Conservation (phyloP, 2,888 invertebrate species). For the Epirrhoe tristata region DNA sequence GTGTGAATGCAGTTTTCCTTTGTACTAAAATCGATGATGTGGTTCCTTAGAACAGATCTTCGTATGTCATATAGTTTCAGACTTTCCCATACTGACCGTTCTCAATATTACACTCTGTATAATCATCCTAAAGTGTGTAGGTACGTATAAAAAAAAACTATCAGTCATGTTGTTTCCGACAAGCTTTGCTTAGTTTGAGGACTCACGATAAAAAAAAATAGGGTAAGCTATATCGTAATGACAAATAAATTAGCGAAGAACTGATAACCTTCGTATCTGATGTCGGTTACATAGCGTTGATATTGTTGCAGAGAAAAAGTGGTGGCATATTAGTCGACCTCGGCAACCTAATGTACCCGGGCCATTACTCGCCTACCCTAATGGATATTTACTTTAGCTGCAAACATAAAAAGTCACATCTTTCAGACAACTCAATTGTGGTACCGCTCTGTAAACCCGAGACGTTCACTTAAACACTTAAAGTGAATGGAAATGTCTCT, state of each 20-base stretch:
- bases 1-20: too few species aligned
- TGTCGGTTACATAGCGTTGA: slow-evolving; percentile 31
- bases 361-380: slow-evolving; percentile 71
- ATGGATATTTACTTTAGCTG: slow-evolving; percentile 75
- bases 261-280: slow-evolving; percentile 1
- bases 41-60: too few species aligned
- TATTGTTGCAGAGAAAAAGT: slow-evolving; percentile 48
- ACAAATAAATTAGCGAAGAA: slow-evolving; percentile 1
- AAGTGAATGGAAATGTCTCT: slow-evolving; percentile 15
- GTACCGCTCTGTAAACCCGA: slow-evolving; percentile 30
- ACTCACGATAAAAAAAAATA: too few species aligned
- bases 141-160: too few species aligned
- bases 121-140: too few species aligned
- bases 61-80: too few species aligned
- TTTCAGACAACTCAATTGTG: slow-evolving; percentile 63
- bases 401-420: slow-evolving; percentile 72
- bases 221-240: neutral
- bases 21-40: too few species aligned
- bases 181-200: too few species aligned
- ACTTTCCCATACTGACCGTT: too few species aligned
- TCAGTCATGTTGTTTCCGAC: too few species aligned
- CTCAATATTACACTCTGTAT: too few species aligned
- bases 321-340: slow-evolving; percentile 63
- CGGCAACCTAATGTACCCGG: slow-evolving; percentile 65
- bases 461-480: slow-evolving; percentile 13